Base-by-base conservation (phyloP, 92 coral and sea anemone species). In the Phenganax marumi region DNA sequence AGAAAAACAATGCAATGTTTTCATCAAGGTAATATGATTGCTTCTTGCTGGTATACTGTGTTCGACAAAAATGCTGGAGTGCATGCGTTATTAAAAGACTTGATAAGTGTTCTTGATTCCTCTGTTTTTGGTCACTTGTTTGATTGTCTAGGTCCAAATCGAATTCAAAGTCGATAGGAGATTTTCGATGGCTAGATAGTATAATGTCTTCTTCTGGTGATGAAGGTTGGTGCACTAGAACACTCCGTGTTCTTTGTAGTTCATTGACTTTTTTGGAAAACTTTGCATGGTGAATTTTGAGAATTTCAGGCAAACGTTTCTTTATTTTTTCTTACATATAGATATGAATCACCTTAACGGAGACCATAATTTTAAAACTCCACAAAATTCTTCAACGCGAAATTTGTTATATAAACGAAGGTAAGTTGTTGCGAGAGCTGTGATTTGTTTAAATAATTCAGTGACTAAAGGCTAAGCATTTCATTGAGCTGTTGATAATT, bases 291-390 rank as follows among this genome's bases (percentile, higher is more conserved):
- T 14, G 43, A 66, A 39, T 11, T 22, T 22, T 11, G 43, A 14
- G 19, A 68, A 0, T 68, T 68, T 68, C 14, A 13, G 17, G 51
- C 25, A 25, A 46, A 68, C 48, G 8, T 16, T 25, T 7, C 0
- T 3, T 66, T 71, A 5, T 8, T 47, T 16, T 74, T 54, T 13
- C 23, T 46, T 61, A 21, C 16, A n/a, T 47, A 12, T 78, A 78
- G 72, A 62, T 48, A 43, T 50, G 3, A 10, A 71, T 3, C 58
- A 48, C 49, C 22, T 62, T 0, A 78, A 78, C 4, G 83, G 21
- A 22, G 83, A 78, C 17, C 83, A 63, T 78, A 47, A 78, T 63
- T 78, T 78, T 50, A 61, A 78, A 48, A 78, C 83, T 10, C 83
- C 83, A 6, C 57, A 78, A 39, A 62, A 8, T 25, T 23, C 52